Percentiles rank a stretch among this genome's conserved stretches.
phyloP scores from a whole-genome alignment of 2,797 vertebrate genomes.

The Hoplostethus atlanticus region DNA sequence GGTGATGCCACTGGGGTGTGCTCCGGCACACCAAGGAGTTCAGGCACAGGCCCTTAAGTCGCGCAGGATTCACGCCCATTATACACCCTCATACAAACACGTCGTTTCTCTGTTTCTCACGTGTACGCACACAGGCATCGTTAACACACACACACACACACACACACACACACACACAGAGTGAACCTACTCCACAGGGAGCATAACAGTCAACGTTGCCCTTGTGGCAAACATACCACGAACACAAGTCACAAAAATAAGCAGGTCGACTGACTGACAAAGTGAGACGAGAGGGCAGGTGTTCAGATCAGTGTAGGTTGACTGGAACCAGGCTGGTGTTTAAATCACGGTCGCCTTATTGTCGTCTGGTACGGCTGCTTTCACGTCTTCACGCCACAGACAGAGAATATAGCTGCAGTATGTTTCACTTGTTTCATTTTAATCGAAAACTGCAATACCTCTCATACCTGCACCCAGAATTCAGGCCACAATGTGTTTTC shows the following conservation, averaged over 20 bases:
- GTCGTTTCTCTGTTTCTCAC: constrained; percentile 23
- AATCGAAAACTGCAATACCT: constrained; percentile 17
- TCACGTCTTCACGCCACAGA: background rate
- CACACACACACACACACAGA: constrained; percentile 11
- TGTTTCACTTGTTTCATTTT: constrained; percentile 16
- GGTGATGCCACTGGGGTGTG: constrained; percentile 71
- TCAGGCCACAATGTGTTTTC: constrained; percentile 60
- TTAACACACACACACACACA: constrained; percentile 54
- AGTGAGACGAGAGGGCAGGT: constrained; percentile 58
- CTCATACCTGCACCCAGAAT: constrained; percentile 31
- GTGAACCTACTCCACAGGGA: constrained; percentile 59
- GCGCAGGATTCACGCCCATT: constrained; percentile 49
- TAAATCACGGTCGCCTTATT: background rate
- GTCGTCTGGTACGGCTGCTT: background rate
- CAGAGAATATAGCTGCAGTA: background rate
- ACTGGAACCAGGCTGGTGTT: background rate
- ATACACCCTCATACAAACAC: constrained; percentile 33
- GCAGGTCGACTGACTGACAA: constrained; percentile 41
- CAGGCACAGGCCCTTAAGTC: constrained; percentile 1
- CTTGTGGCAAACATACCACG: constrained; percentile 50
- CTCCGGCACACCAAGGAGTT: constrained; percentile 65
- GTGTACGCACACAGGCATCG: constrained; percentile 9
- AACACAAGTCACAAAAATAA: constrained; percentile 53
- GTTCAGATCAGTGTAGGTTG: constrained; percentile 31
- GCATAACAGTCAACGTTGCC: constrained; percentile 47